Percentiles rank a stretch among this genome's conserved stretches.
Evolutionary conservation across 2,113 vertebrate species (phyloP).

Genomic region (Limnothrissa miodon): DNA sequence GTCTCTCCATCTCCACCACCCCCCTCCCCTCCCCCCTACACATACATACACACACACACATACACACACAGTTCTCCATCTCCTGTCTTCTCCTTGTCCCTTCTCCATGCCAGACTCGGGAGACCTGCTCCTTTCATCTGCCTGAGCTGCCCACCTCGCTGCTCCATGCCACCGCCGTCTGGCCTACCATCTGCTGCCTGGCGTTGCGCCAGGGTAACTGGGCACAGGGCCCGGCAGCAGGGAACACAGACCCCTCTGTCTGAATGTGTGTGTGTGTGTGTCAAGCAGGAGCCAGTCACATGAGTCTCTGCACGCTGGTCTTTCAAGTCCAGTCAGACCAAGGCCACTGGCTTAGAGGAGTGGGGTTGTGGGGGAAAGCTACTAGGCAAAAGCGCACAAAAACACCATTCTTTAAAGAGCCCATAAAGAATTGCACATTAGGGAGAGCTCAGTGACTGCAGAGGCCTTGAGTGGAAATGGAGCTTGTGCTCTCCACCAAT

Average conservation of each 20-base stretch:
- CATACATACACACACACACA: not conserved
- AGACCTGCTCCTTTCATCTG: constrained; percentile 65
- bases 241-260: constrained; percentile 49
- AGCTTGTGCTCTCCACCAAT: not conserved
- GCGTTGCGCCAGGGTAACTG: constrained; percentile 63
- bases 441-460: not conserved
- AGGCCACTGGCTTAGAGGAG: not conserved
- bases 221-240: constrained; percentile 44
- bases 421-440: not conserved
- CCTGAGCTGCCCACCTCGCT: constrained; percentile 58
- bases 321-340: not conserved
- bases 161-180: constrained; percentile 67
- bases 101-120: constrained; percentile 22
- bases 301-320: not conserved
- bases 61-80: not conserved
- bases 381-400: not conserved
- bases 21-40: not conserved
- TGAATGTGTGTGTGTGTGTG: not conserved
- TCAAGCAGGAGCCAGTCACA: not conserved
- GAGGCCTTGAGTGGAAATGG: not conserved
- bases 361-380: not conserved
- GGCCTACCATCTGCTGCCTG: constrained; percentile 75
- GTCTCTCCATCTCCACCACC: not conserved
- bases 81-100: constrained; percentile 14
- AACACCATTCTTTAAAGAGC: constrained; percentile 9